phyloP scores from a whole-genome alignment of 2,113 vertebrate genomes.

The Falcunculus frontatus region DNA sequence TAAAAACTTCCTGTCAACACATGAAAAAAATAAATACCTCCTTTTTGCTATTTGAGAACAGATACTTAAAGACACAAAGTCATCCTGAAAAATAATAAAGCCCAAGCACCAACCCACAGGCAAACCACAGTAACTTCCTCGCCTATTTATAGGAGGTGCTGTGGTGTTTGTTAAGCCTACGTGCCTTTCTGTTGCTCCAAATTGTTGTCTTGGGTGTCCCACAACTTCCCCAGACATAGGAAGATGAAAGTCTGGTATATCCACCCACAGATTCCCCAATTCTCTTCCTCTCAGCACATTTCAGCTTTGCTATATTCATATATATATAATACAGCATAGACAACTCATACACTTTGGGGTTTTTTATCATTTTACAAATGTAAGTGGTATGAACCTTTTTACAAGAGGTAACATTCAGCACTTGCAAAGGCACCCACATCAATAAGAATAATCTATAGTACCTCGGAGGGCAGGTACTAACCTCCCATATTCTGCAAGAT shows the following conservation, averaged over 20 bases:
- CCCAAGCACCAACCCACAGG: not conserved
- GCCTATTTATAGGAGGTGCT: not conserved
- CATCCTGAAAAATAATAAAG: not conserved
- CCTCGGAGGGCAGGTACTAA: not conserved
- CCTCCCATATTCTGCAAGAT: not conserved
- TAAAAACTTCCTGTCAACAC: not conserved
- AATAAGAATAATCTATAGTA: accelerated
- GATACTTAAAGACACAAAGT: not conserved
- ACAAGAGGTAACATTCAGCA: not conserved
- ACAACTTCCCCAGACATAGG: not conserved
- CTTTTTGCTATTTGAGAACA: not conserved
- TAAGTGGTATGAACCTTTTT: not conserved
- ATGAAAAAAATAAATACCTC: not conserved
- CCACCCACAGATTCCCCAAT: not conserved
- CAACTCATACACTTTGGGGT: not conserved
- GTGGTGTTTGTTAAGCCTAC: not conserved
- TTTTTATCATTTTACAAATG: not conserved
- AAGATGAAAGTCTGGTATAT: not conserved
- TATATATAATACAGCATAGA: accelerated
- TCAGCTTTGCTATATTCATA: not conserved
- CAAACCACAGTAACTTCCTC: not conserved
- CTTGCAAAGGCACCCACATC: not conserved
- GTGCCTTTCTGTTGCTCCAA: not conserved
- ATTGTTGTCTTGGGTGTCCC: not conserved
- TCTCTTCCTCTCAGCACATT: not conserved